Conservation (phyloP, 1,140 invertebrate genomes). For the Drosophila seguyi region DNA sequence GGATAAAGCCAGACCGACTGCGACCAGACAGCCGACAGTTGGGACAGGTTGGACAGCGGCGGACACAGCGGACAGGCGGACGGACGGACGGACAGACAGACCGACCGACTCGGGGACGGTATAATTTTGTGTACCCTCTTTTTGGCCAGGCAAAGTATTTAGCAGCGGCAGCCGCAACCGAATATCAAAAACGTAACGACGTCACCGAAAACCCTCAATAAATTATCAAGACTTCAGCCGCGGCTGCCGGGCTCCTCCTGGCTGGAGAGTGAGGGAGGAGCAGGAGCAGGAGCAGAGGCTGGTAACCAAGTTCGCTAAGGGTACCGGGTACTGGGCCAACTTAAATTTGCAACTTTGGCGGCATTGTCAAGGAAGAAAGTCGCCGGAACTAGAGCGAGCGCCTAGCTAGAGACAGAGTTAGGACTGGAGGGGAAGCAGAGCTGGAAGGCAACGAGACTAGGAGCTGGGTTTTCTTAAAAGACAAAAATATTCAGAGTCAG, state of each 20-base stretch:
- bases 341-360: slow-evolving; percentile 62
- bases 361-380: slow-evolving; percentile 62
- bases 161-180: slow-evolving; percentile 78
- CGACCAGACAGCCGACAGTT: slow-evolving; percentile 41
- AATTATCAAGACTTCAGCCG: slow-evolving; percentile 69
- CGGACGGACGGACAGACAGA: slow-evolving; percentile 20
- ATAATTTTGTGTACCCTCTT: slow-evolving; percentile 79
- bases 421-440: no score
- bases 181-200: slow-evolving; percentile 82
- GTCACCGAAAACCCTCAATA: slow-evolving; percentile 80
- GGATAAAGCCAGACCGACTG: slow-evolving; percentile 69
- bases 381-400: slow-evolving; percentile 75
- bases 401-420: slow-evolving; percentile 43
- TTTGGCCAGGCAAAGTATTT: slow-evolving; percentile 70
- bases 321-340: slow-evolving; percentile 15
- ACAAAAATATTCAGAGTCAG: not conserved
- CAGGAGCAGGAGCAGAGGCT: not conserved
- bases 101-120: slow-evolving; percentile 52
- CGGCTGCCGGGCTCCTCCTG: slow-evolving; percentile 17
- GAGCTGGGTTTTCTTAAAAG: not conserved
- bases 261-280: not conserved
- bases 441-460: not conserved
- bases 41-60: slow-evolving; percentile 57
- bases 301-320: slow-evolving; percentile 2
- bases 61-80: slow-evolving; percentile 3